Conservation (phyloP, 2,113 vertebrate species). For the Actinemys pallida region DNA sequence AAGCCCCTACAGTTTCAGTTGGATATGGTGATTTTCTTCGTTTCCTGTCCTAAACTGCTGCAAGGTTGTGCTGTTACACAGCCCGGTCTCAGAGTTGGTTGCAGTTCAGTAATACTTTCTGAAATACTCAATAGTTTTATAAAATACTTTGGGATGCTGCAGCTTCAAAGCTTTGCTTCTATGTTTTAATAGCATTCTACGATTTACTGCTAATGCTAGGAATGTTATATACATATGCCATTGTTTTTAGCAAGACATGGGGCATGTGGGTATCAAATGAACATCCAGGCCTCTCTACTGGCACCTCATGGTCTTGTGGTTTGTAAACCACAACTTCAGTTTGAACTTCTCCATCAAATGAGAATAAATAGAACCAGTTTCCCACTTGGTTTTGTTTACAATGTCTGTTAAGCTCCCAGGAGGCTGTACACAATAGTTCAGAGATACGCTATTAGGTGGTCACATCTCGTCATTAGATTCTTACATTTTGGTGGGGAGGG, state of each 20-base stretch:
- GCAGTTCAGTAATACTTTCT: slow-evolving; percentile 14
- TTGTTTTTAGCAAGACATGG: slow-evolving; percentile 47
- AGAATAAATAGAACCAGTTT: slow-evolving; percentile 67
- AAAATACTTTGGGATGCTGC: slow-evolving; percentile 36
- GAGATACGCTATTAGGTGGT: slow-evolving; percentile 15
- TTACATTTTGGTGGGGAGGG: background rate
- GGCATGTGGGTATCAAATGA: slow-evolving; percentile 44
- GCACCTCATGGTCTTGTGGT: slow-evolving; percentile 44
- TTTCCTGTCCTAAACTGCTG: background rate
- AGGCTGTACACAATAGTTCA: slow-evolving; percentile 9
- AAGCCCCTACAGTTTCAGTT: background rate
- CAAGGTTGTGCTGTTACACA: background rate
- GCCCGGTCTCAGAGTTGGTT: slow-evolving; percentile 12
- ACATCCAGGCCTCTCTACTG: slow-evolving; percentile 34
- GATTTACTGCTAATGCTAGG: slow-evolving; percentile 60
- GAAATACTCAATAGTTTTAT: slow-evolving; percentile 21
- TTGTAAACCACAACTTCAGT: slow-evolving; percentile 63
- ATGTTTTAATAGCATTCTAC: slow-evolving; percentile 57
- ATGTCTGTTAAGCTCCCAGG: slow-evolving; percentile 51
- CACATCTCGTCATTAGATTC: background rate
- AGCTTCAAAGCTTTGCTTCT: slow-evolving; percentile 52
- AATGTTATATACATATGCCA: slow-evolving; percentile 34
- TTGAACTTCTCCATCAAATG: slow-evolving; percentile 51
- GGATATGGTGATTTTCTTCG: background rate
- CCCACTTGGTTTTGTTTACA: slow-evolving; percentile 65